Evolutionary conservation across 2,888 invertebrate genomes (phyloP), one percentile per base, ranked within the genome.

Genomic region (Cheilosia scutellata): DNA sequence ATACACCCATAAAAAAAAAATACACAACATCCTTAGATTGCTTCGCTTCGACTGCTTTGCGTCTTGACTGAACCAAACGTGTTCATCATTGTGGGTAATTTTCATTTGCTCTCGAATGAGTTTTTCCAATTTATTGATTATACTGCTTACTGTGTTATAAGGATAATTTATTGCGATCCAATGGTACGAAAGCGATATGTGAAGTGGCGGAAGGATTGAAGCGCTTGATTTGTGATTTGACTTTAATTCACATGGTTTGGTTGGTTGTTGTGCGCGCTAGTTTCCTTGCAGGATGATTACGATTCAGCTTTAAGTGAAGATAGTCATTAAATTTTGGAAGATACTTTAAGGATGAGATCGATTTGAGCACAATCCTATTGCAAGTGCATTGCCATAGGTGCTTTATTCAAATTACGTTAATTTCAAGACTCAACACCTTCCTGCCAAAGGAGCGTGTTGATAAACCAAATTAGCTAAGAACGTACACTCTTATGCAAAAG

Each of bases 31-130:
- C 51, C 49, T 44, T 58, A 16, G 13, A 5, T 62, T 0, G 63
- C 16, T 33, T 65, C 33, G 5, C 47, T 47, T 37, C n/a, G 55
- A 9, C 31, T 20, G 25, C 58, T 16, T 47, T 57, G 57, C 47
- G n/a, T 47, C 58, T 31, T 71, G 47, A 37, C 60, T 72, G 31
- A 11, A 37, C 37, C 37, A 4, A 72, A 42, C 49, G 13, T 62
- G 72, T 62, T 72, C 72, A 72, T 72, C 72, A 72, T 72, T 20
- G 29, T 51, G 72, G 72, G 51, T 72, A 72, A 72, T 72, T 72
- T 72, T 72, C 72, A 72, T 72, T 72, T 72, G 51, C 58, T 53
- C 42, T 72, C 62, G 62, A 62, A 40, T 62, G 62, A 53, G 51
- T 11, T 72, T 9, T 25, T 62, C 20, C 53, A 62, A 62, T 62